These are phyloP conservation scores for Nymphalis polychloros DNA, from an alignment of 2,888 invertebrate species.

Conservation along the genomic window DNA sequence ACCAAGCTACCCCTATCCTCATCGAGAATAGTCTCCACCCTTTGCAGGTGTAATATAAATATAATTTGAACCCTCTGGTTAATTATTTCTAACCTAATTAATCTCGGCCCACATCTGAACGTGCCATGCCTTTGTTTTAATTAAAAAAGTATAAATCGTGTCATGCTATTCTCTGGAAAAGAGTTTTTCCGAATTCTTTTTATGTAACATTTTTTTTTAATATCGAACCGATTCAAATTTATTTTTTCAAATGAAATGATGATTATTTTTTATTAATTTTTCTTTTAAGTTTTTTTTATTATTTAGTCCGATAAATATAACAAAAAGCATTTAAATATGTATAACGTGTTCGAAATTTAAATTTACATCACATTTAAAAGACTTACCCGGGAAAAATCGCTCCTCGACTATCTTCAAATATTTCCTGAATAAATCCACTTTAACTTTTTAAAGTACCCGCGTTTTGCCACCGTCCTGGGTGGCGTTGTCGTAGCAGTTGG, in stretches of 20 bases:
- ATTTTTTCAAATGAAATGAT: background rate
- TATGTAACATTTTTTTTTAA: too few species aligned
- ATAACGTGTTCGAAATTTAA: background rate
- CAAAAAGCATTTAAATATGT: background rate
- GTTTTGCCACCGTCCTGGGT: slow-evolving; percentile 40
- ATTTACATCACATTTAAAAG: slow-evolving; percentile 14
- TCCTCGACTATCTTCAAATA: slow-evolving; percentile 47
- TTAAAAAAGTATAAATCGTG: slow-evolving; percentile 11
- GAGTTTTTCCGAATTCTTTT: too few species aligned
- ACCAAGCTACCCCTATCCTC: background rate
- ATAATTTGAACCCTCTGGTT: slow-evolving; percentile 43
- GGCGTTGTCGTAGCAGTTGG: slow-evolving; percentile 24
- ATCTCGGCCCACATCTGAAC: slow-evolving; percentile 30
- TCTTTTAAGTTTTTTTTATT: background rate
- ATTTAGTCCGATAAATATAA: slow-evolving; percentile 36
- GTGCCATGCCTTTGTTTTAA: slow-evolving; percentile 44
- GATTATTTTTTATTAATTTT: too few species aligned
- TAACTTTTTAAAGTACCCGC: slow-evolving; percentile 44
- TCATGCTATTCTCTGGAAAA: background rate
- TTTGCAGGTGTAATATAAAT: slow-evolving; percentile 26
- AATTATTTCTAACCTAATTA: slow-evolving; percentile 77
- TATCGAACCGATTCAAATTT: too few species aligned
- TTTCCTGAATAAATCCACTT: slow-evolving; percentile 49
- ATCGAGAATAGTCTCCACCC: slow-evolving; percentile 31
- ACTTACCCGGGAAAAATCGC: slow-evolving; percentile 47